Base-by-base conservation (phyloP, 2,797 vertebrate species). In the Hoplostethus atlanticus region DNA sequence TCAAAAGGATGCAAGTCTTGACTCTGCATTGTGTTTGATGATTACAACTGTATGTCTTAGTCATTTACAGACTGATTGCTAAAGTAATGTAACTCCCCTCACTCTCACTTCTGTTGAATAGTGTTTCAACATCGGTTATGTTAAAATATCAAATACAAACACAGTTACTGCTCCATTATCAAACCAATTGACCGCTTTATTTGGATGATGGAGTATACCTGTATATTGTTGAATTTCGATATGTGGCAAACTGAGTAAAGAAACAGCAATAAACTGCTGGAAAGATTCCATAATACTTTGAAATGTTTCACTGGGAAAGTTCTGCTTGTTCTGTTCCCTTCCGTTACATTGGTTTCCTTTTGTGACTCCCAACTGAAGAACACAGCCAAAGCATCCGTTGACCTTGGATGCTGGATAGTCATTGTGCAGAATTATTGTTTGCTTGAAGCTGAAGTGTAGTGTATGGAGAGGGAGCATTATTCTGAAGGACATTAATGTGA, bases 251-350 rank as follows among this genome's bases (percentile, higher is more conserved):
- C 12, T 21, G 36, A 78, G 28, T 28, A 64, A 40, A 75, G 11
- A 72, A 64, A 71, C 21, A 0, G 66, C 30, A 78, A 90, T 80
- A 81, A 85, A 86, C 36, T 65, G 48, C 63, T 67, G 79, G 36
- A 72, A 67, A 65, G 15, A 58, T 67, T 71, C 15, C 28, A 54
- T 58, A 25, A 57, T 65, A 79, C 40, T 71, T 70, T 36, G 31
- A 47, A 73, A 77, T 52, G 44, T 71, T 71, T 71, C 6, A 46
- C 8, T 76, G 15, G 2, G 13, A 68, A 65, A 13, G 13, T 5
- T 55, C 31, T 28, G 42, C 47, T 8, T 2, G 42, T 16, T 46
- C 31, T 38, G 4, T 48, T 8, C 6, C 44, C 4, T 47, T 47
- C 16, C 7, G 6, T 48, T 17, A 17, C 15, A 16, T 1, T 3